Evolutionary conservation across 2,888 invertebrate species (phyloP), one percentile per base, ranked within the genome.

Genomic region (Podotricha telesiphe): DNA sequence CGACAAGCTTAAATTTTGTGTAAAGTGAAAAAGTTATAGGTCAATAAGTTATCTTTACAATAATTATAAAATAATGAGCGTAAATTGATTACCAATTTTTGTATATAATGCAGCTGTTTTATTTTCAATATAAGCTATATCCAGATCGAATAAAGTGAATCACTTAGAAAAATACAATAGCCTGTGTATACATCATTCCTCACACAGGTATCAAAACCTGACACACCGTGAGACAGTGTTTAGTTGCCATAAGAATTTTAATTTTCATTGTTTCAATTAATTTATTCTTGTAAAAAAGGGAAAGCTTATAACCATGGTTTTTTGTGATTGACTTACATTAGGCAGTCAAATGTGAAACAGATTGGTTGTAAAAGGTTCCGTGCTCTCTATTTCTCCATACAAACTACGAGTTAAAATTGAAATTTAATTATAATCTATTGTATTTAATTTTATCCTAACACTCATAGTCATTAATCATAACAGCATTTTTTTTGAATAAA

Each of bases 141-240:
- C 20, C 22, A 48, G 34, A 48, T 37, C 34, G 1, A 13, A 48
- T 62, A 19, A 48, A 62, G 19, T 62, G 62, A 48, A 6, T 48
- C 48, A 37, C 48, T 62, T 62, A 48, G 15, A 11, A 11, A 19
- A 22, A 59, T 28, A 59, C 59, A 59, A 59, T 59, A 22, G 22
- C n/a, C 10, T 22, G 22, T 28, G 1, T n/a, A 59, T 59, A 22
- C 42, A 59, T 34, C 28, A 50, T 34, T 62, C 28, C 48, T 34
- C 62, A 50, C 48, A 37, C 48, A 19, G 15, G 48, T 48, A 34
- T 62, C 62, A 62, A 62, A 62, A 62, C 48, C 20, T 50, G 13
- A 8, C 48, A 48, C 19, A 8, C 15, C 47, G 34, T 62, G 62
- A 13, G 37, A 62, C 17, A 37, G 13, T 20, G 15, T 13, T 37